Conservation (phyloP, 1,140 invertebrate species). For the Drosophila erecta region DNA sequence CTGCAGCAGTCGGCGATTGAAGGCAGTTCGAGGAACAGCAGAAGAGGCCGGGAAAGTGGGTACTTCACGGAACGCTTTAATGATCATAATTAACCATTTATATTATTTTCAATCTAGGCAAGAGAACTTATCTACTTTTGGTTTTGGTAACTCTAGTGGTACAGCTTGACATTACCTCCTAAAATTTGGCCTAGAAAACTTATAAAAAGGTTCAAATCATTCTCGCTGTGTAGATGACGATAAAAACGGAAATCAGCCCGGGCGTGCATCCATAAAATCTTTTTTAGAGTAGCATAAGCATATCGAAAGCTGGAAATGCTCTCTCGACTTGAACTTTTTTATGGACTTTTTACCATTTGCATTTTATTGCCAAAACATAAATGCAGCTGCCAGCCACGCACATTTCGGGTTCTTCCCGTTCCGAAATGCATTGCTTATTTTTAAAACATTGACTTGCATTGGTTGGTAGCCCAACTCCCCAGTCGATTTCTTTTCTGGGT, state of each 20-base stretch:
- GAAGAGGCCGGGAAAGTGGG: not conserved
- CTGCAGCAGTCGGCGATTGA: conserved; percentile 30
- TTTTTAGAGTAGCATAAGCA: conserved; percentile 74
- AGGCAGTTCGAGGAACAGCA: conserved; percentile 58
- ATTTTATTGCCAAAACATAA: conserved; percentile 82
- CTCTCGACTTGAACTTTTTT: conserved; percentile 54
- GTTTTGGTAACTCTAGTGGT: no score
- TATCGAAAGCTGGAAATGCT: conserved; percentile 53
- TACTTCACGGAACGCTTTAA: no score
- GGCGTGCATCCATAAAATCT: conserved; percentile 61
- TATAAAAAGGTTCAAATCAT: not conserved
- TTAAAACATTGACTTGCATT: conserved; percentile 48
- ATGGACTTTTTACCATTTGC: conserved; percentile 74
- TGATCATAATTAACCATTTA: no score
- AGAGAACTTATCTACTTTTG: no score
- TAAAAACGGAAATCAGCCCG: conserved; percentile 69
- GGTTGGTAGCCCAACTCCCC: conserved; percentile 25
- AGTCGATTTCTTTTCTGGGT: conserved; percentile 35
- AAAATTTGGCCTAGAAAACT: no score
- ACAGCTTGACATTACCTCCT: no score
- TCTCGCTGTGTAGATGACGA: conserved; percentile 34
- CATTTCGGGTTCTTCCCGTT: not conserved
- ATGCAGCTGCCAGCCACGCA: conserved; percentile 57
- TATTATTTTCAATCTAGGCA: no score
- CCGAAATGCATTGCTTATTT: conserved; percentile 40